These are phyloP conservation scores for Drosophila orena DNA, from an alignment of 1,140 invertebrate genomes.

Conservation along the genomic window DNA sequence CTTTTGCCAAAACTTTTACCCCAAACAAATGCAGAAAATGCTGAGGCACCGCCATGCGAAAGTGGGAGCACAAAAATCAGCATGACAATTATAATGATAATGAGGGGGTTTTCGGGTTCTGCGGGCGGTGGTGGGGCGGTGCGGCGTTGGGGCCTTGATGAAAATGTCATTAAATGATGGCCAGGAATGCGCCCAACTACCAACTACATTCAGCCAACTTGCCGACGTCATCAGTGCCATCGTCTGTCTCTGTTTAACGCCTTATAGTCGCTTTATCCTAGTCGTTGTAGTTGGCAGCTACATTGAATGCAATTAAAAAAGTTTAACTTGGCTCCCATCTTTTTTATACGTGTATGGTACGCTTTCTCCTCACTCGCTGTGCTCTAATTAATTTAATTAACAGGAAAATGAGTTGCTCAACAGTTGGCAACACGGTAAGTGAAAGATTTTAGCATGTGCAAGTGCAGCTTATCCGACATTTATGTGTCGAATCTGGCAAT, in stretches of 20 bases:
- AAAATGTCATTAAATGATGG: constrained; percentile 81
- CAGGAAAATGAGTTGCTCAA: constrained; percentile 74
- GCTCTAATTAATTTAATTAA: constrained; percentile 80
- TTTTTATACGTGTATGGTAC: constrained; percentile 28
- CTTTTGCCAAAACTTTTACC: constrained; percentile 58
- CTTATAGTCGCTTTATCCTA: constrained; percentile 19
- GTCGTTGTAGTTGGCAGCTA: constrained; percentile 63
- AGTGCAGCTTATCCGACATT: not conserved
- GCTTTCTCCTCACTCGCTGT: constrained; percentile 10
- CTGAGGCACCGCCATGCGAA: constrained; percentile 25
- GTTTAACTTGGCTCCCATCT: constrained; percentile 44
- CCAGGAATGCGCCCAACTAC: constrained; percentile 48
- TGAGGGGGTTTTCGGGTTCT: constrained; percentile 39
- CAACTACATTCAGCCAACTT: constrained; percentile 54
- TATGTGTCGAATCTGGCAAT: not conserved
- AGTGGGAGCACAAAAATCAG: constrained; percentile 60
- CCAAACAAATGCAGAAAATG: constrained; percentile 67
- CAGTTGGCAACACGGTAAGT: constrained; percentile 55
- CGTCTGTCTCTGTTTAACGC: not conserved
- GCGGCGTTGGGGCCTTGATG: constrained; percentile 48
- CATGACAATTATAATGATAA: constrained; percentile 84
- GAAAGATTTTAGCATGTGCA: constrained; percentile 37
- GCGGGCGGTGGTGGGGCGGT: not conserved
- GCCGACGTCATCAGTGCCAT: constrained; percentile 45
- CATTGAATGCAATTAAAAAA: constrained; percentile 83